Evolutionary conservation across 2,888 invertebrate species (phyloP), one percentile per base, ranked within the genome.

Genomic region (Tethea ocularis): DNA sequence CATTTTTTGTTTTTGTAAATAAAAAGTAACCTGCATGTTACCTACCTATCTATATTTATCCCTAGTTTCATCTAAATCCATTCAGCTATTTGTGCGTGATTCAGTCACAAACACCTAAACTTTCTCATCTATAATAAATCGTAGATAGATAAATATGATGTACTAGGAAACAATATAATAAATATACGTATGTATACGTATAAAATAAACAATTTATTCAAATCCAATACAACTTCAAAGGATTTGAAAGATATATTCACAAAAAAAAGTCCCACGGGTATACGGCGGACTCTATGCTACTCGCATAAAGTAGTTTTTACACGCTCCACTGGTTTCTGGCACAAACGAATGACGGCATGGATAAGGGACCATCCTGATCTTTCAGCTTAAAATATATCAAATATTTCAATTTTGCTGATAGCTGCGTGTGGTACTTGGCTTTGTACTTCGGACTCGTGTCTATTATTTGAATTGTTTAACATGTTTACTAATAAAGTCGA

Each of bases 341-440:
- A 29, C 52, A 53, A 29, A 53, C 29, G 52, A 11, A 53, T 53
- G 52, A 23, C 52, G 29, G 17, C 29, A 53, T 29, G 29, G 52
- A 53, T 53, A 53, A 53, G 29, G n/a, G 17, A 53, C 26, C 29
- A 29, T 53, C n/a, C 52, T 26, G 52, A 53, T 53, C 52, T 53
- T 26, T 17, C 4, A 29, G 52, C 52, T 53, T 53, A 29, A 53
- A 53, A 53, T 53, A 29, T 29, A 20, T 20, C 46, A 46, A 46
- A 46, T 46, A 46, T 53, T 53, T 53, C 52, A 53, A 53, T 53
- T 53, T 53, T 20, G 20, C 46, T 46, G 46, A 46, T 46, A 46
- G 46, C 2, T 46, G 20, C 3, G 17, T 20, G 20, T 20, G 46
- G 8, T 10, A 3, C 0, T 20, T 20, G 41, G n/a, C 41, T 38